A percentile compares a stretch with the other conserved stretches of the same genome.
phyloP scores from a whole-genome alignment of 2,888 invertebrate species.

The Linnaemya tessellans region DNA sequence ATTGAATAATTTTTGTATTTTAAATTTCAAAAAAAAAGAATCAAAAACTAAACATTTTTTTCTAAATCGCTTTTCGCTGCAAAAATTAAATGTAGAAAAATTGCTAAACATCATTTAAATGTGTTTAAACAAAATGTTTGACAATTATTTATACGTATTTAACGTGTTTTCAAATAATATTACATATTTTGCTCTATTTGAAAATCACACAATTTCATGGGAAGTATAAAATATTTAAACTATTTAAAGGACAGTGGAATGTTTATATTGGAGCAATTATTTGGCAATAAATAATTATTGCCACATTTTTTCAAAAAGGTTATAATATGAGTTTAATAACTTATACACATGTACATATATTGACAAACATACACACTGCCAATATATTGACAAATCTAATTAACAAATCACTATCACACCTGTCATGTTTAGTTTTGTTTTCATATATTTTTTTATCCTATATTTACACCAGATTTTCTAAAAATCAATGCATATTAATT shows the following conservation, averaged over 20 bases:
- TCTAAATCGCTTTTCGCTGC: neutral
- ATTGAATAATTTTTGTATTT: no score
- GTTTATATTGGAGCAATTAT: slow-evolving; percentile 30
- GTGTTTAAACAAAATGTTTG: slow-evolving; percentile 1
- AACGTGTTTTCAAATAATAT: neutral
- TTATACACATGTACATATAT: no score
- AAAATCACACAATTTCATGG: slow-evolving; percentile 14
- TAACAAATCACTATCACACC: slow-evolving; percentile 58
- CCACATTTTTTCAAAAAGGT: neutral
- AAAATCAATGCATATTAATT: slow-evolving; percentile 54
- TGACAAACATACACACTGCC: neutral
- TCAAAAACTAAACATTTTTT: no score
- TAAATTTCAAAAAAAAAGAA: no score
- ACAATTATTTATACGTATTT: neutral
- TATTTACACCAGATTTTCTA: slow-evolving; percentile 16
- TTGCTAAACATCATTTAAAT: slow-evolving; percentile 11
- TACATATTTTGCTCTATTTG: neutral
- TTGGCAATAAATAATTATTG: slow-evolving; percentile 29
- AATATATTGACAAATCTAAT: slow-evolving; percentile 33
- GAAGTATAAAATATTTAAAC: slow-evolving; percentile 11
- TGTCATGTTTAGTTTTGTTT: slow-evolving; percentile 54
- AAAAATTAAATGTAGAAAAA: neutral
- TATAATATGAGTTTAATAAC: slow-evolving; percentile 2
- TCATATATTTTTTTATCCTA: slow-evolving; percentile 32
- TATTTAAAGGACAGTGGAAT: slow-evolving; percentile 25